Evolutionary conservation across 2,888 invertebrate genomes (phyloP).

Genomic region (Temnothorax rugatulus): DNA sequence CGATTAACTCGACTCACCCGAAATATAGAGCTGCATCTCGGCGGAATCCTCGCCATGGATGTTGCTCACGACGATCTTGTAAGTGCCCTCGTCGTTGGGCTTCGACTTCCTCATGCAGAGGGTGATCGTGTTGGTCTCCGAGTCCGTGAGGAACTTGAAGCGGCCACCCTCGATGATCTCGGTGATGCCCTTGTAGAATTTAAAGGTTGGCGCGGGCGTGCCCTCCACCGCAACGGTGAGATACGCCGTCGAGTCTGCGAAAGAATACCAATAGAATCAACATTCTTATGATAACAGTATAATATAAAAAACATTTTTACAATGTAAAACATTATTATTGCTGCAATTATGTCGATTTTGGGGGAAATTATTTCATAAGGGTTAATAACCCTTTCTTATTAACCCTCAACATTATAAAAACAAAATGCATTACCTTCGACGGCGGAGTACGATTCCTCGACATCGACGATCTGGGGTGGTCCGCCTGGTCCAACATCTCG

Average conservation of each 20-base stretch:
- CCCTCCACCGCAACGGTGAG: slow-evolving; percentile 97
- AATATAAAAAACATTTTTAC: background rate
- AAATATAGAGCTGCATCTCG: slow-evolving; percentile 98
- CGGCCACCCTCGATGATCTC: slow-evolving; percentile 98
- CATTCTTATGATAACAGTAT: background rate
- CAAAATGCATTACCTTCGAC: slow-evolving; percentile 93
- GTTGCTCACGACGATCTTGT: slow-evolving; percentile 96
- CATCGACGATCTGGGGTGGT: slow-evolving; percentile 96
- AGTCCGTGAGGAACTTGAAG: slow-evolving; percentile 97
- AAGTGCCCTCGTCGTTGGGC: slow-evolving; percentile 98
- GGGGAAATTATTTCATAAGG: background rate
- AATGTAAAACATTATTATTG: background rate
- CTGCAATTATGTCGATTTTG: background rate
- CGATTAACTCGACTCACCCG: slow-evolving; percentile 89
- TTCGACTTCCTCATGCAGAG: slow-evolving; percentile 98
- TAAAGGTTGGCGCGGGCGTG: slow-evolving; percentile 97
- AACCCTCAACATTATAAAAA: too few relatives aligned
- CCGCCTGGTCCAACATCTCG: slow-evolving; percentile 93
- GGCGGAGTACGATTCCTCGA: slow-evolving; percentile 97
- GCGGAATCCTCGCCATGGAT: slow-evolving; percentile 98
- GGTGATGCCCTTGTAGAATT: slow-evolving; percentile 97
- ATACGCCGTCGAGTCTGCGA: slow-evolving; percentile 94
- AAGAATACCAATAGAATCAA: background rate
- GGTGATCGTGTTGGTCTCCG: slow-evolving; percentile 96
- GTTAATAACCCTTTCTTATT: too few relatives aligned